Conservation (phyloP, 2,797 vertebrate species). For the Argentina silus region DNA sequence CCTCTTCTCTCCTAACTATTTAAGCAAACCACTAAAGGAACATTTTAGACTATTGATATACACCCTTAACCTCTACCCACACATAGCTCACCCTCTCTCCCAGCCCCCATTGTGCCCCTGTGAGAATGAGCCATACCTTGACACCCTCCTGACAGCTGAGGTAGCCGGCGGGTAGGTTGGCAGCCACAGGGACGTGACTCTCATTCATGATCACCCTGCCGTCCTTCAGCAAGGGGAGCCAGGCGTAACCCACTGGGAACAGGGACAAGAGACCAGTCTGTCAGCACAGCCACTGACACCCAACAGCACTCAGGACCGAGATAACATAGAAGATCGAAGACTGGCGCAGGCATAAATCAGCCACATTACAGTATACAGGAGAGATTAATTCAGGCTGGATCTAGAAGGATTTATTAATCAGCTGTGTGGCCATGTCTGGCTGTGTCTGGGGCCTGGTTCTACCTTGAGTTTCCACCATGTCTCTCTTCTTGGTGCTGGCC, state of each 20-base stretch:
- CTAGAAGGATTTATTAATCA: background rate
- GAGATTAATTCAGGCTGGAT: background rate
- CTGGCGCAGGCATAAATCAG: background rate
- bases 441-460: background rate
- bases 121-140: constrained; percentile 79
- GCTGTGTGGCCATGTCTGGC: background rate
- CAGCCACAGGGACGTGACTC: constrained; percentile 87
- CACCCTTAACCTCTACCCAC: background rate
- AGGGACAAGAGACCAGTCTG: background rate
- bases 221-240: constrained; percentile 93
- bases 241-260: constrained; percentile 89
- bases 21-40: too few relatives aligned
- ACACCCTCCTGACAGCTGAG: constrained; percentile 85
- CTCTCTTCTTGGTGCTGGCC: constrained; percentile 88
- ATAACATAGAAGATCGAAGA: background rate
- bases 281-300: background rate
- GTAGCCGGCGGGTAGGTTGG: constrained; percentile 88
- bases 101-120: background rate
- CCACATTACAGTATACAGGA: background rate
- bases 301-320: background rate
- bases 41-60: background rate
- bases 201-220: constrained; percentile 91
- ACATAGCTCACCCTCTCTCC: background rate
- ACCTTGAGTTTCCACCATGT: constrained; percentile 92
- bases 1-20: background rate